Base-by-base conservation (phyloP, 2,888 invertebrate species). In the Mythimna loreyi region DNA sequence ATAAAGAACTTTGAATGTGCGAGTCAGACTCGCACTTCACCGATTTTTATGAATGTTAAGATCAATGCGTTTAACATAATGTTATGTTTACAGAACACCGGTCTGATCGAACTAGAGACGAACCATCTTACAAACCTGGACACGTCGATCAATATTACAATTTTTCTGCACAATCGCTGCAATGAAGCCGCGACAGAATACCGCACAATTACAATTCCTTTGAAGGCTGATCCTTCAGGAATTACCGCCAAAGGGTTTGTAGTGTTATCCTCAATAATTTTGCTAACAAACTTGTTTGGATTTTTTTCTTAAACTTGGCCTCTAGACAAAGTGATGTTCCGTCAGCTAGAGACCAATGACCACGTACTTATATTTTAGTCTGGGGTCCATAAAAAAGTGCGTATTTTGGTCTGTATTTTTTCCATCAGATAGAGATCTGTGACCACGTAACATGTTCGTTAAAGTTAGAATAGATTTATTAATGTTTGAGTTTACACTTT, bases 161-260 rank as follows among this genome's bases (percentile, higher is more conserved):
- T 28, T 0, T 19, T 88, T 2, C 23, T 89, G 1, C 84, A 72
- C 50, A 65, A 79, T n/a, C 67, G 73, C 19, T 87, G 88, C 49
- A 56, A 55, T n/a, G 30, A 19, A 1, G 25, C 1, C 1, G 1
- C 7, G 13, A 2, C 16, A 9, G 2, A 21, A 4, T 33, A 16
- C 1, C 0, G 3, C 1, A 30, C 23, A 4, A 16, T 33, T 11
- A 1, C 0, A 0, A 57, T 74, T 36, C 7, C 19, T 28, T 0
- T 85, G 6, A 16, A 11, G 7, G 57, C 67, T 5, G 80, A 81
- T 43, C 11, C 64, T n/a, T 40, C 9, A 0, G 66, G 75, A 23
- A 66, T 90, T 8, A 50, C 6, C 9, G 57, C 83, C 3, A 82
- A 65, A n/a, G 87, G 85, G 90, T 89, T 63, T 0, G 80, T 76